phyloP scores from a whole-genome alignment of 2,888 invertebrate species.

The Erebia palarica region DNA sequence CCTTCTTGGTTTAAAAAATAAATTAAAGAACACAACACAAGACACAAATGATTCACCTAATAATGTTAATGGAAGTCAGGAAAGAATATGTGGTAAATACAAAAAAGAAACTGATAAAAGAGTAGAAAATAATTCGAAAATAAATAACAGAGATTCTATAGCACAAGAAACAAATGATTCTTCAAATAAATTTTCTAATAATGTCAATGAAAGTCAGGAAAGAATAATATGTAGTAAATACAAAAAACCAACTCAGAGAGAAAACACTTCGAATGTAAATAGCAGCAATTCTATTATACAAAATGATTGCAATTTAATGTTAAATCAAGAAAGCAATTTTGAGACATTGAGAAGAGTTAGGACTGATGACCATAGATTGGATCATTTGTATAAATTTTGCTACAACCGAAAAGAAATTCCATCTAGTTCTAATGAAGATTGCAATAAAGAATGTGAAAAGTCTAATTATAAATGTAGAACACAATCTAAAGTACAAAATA shows the following conservation, averaged over 20 bases:
- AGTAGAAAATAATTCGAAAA: background rate
- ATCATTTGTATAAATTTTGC: background rate
- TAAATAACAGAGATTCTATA: background rate
- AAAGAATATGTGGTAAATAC: background rate
- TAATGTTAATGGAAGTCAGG: background rate
- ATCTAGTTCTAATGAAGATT: slow-evolving; percentile 6
- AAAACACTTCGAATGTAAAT: background rate
- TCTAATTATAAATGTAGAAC: background rate
- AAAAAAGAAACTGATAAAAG: background rate
- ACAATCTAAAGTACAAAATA: background rate
- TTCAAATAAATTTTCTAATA: no score
- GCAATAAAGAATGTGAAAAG: background rate
- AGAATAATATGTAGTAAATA: background rate
- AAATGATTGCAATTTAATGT: background rate
- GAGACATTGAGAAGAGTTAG: background rate
- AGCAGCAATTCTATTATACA: background rate
- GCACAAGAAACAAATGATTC: slow-evolving; percentile 15
- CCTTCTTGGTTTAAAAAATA: slow-evolving; percentile 22
- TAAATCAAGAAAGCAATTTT: slow-evolving; percentile 1
- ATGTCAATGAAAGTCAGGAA: background rate
- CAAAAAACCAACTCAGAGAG: background rate
- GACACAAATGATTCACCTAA: slow-evolving; percentile 12
- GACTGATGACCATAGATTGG: background rate
- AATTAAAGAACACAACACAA: slow-evolving; percentile 18
- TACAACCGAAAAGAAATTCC: background rate